phyloP scores from a whole-genome alignment of 2,888 invertebrate genomes.

The Lucinisca nassula region DNA sequence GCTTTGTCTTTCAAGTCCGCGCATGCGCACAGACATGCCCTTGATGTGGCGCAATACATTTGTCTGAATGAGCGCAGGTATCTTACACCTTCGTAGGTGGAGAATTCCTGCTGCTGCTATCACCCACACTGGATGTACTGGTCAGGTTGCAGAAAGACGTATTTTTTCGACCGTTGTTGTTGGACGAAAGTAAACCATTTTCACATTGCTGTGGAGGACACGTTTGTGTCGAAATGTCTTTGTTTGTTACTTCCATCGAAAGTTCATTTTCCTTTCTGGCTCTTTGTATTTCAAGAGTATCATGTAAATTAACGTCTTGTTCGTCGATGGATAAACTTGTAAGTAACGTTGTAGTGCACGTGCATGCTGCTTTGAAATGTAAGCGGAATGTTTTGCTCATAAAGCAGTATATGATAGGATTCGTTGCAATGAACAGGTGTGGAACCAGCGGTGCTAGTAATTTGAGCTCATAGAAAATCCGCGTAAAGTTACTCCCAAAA shows the following conservation, averaged over 20 bases:
- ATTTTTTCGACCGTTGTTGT: not conserved
- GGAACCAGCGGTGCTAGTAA: slow-evolving; percentile 63
- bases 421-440: slow-evolving; percentile 61
- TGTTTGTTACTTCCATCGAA: not conserved
- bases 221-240: not conserved
- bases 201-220: not conserved
- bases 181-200: not conserved
- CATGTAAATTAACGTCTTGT: not conserved
- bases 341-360: slow-evolving; percentile 17
- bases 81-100: no score
- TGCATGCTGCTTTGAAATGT: slow-evolving; percentile 58
- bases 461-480: slow-evolving; percentile 60
- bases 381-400: slow-evolving; percentile 68
- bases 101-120: no score
- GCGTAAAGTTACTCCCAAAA: slow-evolving; percentile 27
- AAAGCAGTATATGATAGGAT: slow-evolving; percentile 71
- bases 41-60: no score
- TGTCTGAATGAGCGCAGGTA: no score
- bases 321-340: not conserved
- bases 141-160: not conserved
- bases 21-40: no score
- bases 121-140: not conserved
- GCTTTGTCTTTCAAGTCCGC: no score
- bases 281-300: not conserved
- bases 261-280: not conserved